phyloP scores from a whole-genome alignment of 2,797 vertebrate species.

The Falco naumanni region DNA sequence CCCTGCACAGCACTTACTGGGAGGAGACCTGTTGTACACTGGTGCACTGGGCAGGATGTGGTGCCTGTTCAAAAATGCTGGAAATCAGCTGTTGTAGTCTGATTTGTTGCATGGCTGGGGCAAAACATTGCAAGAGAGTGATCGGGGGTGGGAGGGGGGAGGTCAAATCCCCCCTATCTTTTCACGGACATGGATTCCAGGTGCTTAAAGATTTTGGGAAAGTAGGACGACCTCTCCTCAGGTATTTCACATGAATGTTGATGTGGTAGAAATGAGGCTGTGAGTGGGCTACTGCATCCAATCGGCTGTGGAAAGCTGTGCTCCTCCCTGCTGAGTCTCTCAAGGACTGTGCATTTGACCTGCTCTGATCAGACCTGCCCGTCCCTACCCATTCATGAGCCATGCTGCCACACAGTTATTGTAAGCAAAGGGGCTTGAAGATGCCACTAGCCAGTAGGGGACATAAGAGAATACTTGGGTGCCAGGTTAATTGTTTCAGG shows the following conservation, averaged over 20 bases:
- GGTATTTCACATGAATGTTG: not conserved
- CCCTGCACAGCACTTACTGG: not conserved
- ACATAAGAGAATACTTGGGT: not conserved
- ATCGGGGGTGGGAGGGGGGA: too few species aligned
- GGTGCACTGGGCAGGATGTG: not conserved
- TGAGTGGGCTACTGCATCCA: not conserved
- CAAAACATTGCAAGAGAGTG: not conserved
- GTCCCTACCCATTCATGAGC: not conserved
- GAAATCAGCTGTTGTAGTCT: not conserved
- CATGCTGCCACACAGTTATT: not conserved
- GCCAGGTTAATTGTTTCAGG: not conserved
- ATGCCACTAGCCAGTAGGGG: not conserved
- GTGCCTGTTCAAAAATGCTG: not conserved
- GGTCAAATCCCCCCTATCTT: not conserved
- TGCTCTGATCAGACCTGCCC: not conserved
- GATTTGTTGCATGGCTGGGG: not conserved
- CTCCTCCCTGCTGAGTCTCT: not conserved
- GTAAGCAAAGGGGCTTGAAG: not conserved
- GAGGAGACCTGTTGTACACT: not conserved
- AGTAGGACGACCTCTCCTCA: not conserved
- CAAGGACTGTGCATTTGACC: not conserved
- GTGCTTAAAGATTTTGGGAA: not conserved
- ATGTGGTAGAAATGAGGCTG: not conserved
- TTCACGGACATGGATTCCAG: not conserved
- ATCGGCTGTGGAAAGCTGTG: not conserved